Evolutionary conservation across 2,888 invertebrate genomes (phyloP).

Genomic region (Drosophila fungiperda): DNA sequence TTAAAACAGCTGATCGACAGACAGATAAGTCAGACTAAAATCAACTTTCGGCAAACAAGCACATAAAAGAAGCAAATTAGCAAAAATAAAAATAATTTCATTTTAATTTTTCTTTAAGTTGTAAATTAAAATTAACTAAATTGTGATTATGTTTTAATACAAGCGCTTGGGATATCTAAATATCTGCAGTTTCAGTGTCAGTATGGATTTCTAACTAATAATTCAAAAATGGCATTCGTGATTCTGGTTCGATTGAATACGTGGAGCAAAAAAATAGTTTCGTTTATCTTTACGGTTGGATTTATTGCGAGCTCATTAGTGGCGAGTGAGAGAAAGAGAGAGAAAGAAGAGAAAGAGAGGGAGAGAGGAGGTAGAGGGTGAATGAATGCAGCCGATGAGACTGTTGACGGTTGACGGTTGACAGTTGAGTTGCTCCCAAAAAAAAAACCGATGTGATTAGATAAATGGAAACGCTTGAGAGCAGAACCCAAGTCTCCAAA

Average conservation of each 20-base stretch:
- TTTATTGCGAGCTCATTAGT: background rate
- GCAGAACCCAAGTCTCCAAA: background rate
- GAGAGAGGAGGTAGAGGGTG: background rate
- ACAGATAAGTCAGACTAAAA: background rate
- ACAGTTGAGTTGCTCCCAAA: background rate
- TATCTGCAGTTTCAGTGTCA: background rate
- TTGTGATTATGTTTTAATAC: no score
- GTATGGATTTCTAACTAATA: background rate
- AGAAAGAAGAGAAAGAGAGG: background rate
- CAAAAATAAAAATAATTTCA: background rate
- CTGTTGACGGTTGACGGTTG: background rate
- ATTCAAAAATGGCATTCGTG: no score
- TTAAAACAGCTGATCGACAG: no score
- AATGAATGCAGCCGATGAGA: background rate
- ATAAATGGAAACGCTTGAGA: constrained; percentile 30
- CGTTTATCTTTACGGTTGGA: no score
- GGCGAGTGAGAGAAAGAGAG: background rate
- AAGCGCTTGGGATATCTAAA: background rate
- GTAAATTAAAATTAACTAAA: background rate
- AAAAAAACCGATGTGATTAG: constrained; percentile 19
- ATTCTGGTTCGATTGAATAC: no score
- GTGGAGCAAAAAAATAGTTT: no score
- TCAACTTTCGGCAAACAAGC: background rate
- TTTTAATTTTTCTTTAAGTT: background rate
- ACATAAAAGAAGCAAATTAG: no score